Conservation (phyloP, 23 tunicate species). For the Halocynthia aurantium region DNA sequence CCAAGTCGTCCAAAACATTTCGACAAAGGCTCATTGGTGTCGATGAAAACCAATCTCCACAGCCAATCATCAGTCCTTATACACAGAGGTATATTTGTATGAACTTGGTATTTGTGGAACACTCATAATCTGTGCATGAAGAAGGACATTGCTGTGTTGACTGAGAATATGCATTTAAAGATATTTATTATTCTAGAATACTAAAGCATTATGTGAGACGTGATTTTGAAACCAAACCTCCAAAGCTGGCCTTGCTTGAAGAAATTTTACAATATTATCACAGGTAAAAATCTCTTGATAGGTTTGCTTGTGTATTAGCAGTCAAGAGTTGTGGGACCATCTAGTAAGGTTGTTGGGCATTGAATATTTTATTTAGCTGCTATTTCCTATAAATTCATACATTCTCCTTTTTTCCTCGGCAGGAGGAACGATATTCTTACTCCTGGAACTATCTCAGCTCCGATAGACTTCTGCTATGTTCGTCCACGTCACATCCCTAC, state of each 20-base stretch:
- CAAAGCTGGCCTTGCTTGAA: conserved; percentile 48
- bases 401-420: too few relatives aligned
- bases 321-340: too few relatives aligned
- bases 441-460: conserved; percentile 18
- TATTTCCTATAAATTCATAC: too few relatives aligned
- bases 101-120: not conserved
- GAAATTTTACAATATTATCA: conserved; percentile 48
- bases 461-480: conserved; percentile 83
- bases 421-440: too few relatives aligned
- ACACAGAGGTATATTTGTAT: conserved; percentile 45
- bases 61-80: conserved; percentile 63
- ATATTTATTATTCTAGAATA: conserved; percentile 35
- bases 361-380: too few relatives aligned
- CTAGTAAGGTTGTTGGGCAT: too few relatives aligned
- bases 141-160: not conserved
- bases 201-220: conserved; percentile 67
- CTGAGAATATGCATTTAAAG: not conserved
- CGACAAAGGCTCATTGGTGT: conserved; percentile 64
- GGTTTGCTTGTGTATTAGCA: too few relatives aligned
- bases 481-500: conserved; percentile 67
- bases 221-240: conserved; percentile 71
- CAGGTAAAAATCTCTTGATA: conserved; percentile 1
- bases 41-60: conserved; percentile 26
- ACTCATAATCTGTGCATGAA: not conserved
- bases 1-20: conserved; percentile 23